These are phyloP conservation scores for Zaprionus nigranus DNA, from an alignment of 1,140 invertebrate species.

Conservation along the genomic window DNA sequence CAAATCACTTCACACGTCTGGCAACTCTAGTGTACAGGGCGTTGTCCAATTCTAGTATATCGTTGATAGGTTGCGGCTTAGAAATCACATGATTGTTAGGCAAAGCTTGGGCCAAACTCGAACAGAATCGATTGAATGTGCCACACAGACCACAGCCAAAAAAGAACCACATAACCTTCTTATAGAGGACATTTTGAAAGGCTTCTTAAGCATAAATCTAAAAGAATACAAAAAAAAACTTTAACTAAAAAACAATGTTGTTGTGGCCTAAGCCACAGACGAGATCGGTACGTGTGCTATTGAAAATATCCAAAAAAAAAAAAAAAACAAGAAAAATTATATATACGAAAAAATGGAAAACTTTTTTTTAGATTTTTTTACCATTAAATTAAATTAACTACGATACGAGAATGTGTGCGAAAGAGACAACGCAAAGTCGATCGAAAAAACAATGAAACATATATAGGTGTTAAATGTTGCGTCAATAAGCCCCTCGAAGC, in stretches of 20 bases:
- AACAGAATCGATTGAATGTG: conserved; percentile 13
- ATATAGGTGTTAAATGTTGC: conserved; percentile 72
- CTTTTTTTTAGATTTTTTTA: conserved; percentile 75
- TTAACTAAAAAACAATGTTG: conserved; percentile 1
- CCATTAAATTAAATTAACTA: conserved; percentile 61
- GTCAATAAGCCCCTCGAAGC: conserved; percentile 57
- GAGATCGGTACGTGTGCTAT: conserved; percentile 36
- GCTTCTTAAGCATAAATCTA: conserved; percentile 4
- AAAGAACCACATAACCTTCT: conserved; percentile 18
- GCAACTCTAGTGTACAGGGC: conserved; percentile 16
- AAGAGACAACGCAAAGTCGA: conserved; percentile 8
- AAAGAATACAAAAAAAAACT: background rate
- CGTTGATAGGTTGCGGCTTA: background rate
- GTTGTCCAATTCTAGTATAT: background rate
- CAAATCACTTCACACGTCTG: background rate
- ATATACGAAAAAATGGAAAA: conserved; percentile 4
- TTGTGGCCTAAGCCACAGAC: conserved; percentile 23
- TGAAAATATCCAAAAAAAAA: conserved; percentile 1
- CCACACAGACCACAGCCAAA: conserved; percentile 32
- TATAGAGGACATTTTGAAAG: conserved; percentile 13
- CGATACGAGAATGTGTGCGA: conserved; percentile 13
- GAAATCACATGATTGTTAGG: conserved; percentile 4
- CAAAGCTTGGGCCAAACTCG: conserved; percentile 13
- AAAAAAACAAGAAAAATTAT: background rate
- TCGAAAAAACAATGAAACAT: conserved; percentile 19